Base-by-base conservation (phyloP, 2,797 vertebrate genomes). In the Mus caroli region DNA sequence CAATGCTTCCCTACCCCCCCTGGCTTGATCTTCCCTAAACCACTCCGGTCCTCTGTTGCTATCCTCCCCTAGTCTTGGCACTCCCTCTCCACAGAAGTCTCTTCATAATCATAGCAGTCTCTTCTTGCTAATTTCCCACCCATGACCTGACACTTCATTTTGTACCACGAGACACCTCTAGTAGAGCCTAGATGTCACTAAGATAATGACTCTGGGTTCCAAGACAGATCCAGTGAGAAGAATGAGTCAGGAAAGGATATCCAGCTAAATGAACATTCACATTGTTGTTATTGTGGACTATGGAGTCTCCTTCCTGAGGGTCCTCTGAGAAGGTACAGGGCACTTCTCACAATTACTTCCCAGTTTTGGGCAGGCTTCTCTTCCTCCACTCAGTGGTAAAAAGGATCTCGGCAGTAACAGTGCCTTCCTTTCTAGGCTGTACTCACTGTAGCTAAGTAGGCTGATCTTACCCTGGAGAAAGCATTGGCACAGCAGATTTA, bases 191-290 rank as follows among this genome's bases (percentile, higher is more conserved):
- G 19, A 58, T 40, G 26, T 46, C 54, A 62, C 28, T 15, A n/a
- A 43, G 54, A 52, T 73, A 20, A 34, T 64, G 50, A 46, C 40
- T 86, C 40, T 34, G 67, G 75, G 24, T 43, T 64, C 52, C 24
- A 87, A 5, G 34, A 80, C 73, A 67, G 69, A 60, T 15, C 34
- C n/a, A 62, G 26, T 26, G 22, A 22, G 17, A 31, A 86, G 64
- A 58, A 19, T 6, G 76, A 83, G 87, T 43, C 3, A 7, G 50
- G 52, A 22, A 73, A 84, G 1, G 2, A 52, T n/a, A 69, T 50
- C 7, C 69, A 24, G 10, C 0, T 24, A 3, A 22, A 1, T 40
- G 1, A 31, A 10, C 6, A 6, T 1, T 2, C 26, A 6, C 1
- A 12, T 60, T 13, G 31, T 46, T 52, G 31, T 34, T 34, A 15